phyloP scores from a whole-genome alignment of 2,797 vertebrate species.

The Prunella strophiata region DNA sequence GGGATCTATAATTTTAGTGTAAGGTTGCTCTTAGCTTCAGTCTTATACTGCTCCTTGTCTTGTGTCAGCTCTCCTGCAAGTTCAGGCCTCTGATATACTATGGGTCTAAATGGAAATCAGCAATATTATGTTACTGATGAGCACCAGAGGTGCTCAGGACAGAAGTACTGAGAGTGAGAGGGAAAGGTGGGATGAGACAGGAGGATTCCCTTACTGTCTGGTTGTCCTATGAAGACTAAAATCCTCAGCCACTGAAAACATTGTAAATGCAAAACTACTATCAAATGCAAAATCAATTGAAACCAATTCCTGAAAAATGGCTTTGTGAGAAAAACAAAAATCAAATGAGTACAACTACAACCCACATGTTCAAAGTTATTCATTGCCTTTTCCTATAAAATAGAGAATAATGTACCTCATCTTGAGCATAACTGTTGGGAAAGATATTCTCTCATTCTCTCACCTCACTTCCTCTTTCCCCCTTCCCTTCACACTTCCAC shows the following conservation, averaged over 20 bases:
- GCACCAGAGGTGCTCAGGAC: background rate
- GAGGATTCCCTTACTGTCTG: background rate
- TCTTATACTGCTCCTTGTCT: background rate
- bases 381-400: background rate
- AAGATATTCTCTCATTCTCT: background rate
- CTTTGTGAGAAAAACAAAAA: background rate
- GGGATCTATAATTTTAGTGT: background rate
- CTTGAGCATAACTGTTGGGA: background rate
- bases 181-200: background rate
- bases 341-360: background rate
- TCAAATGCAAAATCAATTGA: background rate
- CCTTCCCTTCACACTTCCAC: background rate
- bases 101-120: background rate
- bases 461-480: accelerated
- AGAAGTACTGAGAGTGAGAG: background rate
- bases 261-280: background rate
- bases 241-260: background rate
- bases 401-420: background rate
- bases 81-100: background rate
- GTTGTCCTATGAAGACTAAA: background rate
- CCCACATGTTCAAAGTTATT: accelerated
- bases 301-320: background rate
- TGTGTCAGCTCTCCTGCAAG: background rate
- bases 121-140: background rate
- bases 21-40: background rate